Base-by-base conservation (phyloP, 2,113 vertebrate genomes). In the Ammodytes dubius region DNA sequence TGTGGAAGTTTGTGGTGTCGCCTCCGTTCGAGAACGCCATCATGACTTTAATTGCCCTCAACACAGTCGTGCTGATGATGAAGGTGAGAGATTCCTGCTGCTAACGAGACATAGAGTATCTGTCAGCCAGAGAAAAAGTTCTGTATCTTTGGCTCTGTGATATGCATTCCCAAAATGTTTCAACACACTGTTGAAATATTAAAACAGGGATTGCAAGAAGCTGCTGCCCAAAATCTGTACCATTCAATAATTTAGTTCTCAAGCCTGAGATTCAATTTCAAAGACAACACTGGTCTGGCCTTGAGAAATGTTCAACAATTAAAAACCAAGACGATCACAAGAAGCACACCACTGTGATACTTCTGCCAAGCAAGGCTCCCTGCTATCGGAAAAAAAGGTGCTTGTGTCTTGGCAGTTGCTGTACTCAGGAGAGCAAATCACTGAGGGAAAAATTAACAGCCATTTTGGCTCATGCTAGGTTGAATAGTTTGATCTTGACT, bases 21-120 rank as follows among this genome's bases (percentile, higher is more conserved):
- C 97, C 97, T 0, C 97, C 98, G 37, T 99, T 99, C 2, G 98
- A 99, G 84, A 99, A 99, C 82, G 97, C 97, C 91, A 99, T 99
- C 90, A 98, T 99, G 97, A 97, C 97, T 81, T 96, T 99, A 95
- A 99, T 99, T 0, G 98, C 98, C 3, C 96, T 99, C 93, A 99
- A 99, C 89, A 99, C 98, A 0, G 95, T 98, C 7, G 98, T 99
- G 74, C 96, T 99, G 64, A 99, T 99, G 98, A 99, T 99, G 98
- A 99, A 99, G 97, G 98, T 99, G 87, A 84, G 89, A 77, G 57
- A 47, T 71, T 72, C 43, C 54, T 80, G 39, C 11, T 50, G 43
- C 70, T 74, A 68, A 82, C 47, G 57, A 87, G 11, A 52, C 53
- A 50, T 45, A 79, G 52, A 6, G 1, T 61, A 14, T 19, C 42